These are phyloP conservation scores for Pegoplata infirma DNA, from an alignment of 2,888 invertebrate species.

Conservation along the genomic window DNA sequence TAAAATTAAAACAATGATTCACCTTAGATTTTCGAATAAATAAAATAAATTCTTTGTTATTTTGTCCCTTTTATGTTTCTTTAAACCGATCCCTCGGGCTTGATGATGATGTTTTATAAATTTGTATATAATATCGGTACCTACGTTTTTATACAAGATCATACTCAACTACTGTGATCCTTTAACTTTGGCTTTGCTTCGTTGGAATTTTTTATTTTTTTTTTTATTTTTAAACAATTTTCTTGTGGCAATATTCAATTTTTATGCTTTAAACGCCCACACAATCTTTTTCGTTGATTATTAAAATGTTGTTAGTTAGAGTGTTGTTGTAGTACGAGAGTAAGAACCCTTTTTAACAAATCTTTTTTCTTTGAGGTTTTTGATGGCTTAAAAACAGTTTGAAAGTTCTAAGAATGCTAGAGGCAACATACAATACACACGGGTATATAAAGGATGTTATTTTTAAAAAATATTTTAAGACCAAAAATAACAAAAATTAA, in stretches of 20 bases:
- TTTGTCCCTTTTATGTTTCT: not conserved
- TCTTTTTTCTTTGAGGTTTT: not conserved
- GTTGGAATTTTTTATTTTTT: not conserved
- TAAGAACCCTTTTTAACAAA: not conserved
- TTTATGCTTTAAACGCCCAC: conserved; percentile 55
- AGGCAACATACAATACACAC: not conserved
- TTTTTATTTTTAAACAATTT: conserved; percentile 8
- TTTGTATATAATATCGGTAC: not conserved
- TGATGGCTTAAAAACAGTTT: not conserved
- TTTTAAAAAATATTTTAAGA: not conserved
- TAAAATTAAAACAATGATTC: not conserved
- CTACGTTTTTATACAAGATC: not conserved
- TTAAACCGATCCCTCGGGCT: not conserved
- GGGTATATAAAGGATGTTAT: not conserved
- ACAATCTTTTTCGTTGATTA: conserved; percentile 41
- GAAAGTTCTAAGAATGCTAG: not conserved
- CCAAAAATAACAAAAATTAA: not conserved
- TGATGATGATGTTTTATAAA: not conserved
- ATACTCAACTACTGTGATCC: conserved; percentile 10
- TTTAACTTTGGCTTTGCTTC: not conserved
- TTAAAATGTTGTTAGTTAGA: conserved; percentile 18
- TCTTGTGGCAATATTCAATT: conserved; percentile 38
- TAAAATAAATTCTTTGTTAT: not conserved
- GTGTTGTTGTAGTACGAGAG: not conserved
- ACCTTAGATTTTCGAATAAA: not conserved